Evolutionary conservation across 2,888 invertebrate species (phyloP), one percentile per base, ranked within the genome.

Genomic region (Resseliella maxima): DNA sequence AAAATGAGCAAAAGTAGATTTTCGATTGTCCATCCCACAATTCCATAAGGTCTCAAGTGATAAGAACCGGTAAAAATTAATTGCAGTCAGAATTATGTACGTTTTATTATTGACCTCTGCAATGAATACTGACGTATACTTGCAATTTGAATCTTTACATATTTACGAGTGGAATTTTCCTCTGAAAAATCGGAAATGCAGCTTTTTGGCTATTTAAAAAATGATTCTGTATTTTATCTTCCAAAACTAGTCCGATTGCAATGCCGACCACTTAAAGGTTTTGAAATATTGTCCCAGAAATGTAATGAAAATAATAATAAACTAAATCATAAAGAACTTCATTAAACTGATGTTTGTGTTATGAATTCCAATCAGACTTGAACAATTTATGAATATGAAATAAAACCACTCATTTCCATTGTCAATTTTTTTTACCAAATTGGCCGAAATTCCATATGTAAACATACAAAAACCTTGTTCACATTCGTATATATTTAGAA

Each of bases 241-340:
- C 15, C 31, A 72, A 27, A 72, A 72, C 72, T 31, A 12, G 59
- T 72, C 15, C 72, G 72, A 15, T 72, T 72, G 72, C 72, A 72
- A 72, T 72, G 72, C 15, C 72, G 31, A 72, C 72, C 27, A 31
- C 31, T 72, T 72, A 18, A 72, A 72, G 72, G 72, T 72, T 31
- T n/a, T 72, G 31, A 72, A 72, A 12, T 1, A 35, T n/a, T n/a
- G n/a, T n/a, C n/a, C n/a, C 72, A n/a, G 31, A 59, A 18, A 5
- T 27, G 6, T 27, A 31, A 72, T 15, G 0, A 72, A 72, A 72
- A 72, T 35, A 72, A 31, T 72, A 0, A 12, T 31, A 10, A n/a
- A 72, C 31, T 72, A 31, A 72, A 72, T 72, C 3, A 31, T 72
- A 72, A 10, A 15, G 72, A 72, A 72, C 31, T 0, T 6, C 59